These are phyloP conservation scores for Drosophila falleni DNA, from an alignment of 2,888 invertebrate genomes.

Conservation along the genomic window DNA sequence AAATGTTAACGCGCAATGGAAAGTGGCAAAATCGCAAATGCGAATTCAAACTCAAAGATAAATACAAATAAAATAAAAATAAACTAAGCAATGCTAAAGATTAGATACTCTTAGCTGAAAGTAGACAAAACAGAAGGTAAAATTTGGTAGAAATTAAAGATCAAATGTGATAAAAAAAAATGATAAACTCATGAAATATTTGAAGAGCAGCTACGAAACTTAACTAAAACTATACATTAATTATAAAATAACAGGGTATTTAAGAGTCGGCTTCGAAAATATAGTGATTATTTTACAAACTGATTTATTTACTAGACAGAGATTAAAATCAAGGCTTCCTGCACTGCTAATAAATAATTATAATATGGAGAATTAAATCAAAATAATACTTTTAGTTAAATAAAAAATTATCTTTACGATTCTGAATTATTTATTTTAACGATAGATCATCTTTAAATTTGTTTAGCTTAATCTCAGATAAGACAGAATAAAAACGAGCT, in stretches of 20 bases:
- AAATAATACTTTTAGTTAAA: background rate
- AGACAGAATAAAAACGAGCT: no score
- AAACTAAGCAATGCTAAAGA: background rate
- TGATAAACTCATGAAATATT: background rate
- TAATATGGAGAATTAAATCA: no score
- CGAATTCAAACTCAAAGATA: constrained; percentile 19
- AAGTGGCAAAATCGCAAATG: constrained; percentile 31
- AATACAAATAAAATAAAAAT: constrained; percentile 14
- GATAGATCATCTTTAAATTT: background rate
- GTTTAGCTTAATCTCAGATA: no score
- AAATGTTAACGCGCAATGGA: constrained; percentile 40
- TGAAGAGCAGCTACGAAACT: no score
- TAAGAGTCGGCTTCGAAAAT: no score
- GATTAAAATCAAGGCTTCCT: no score
- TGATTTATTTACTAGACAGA: no score
- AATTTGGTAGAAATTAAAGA: background rate
- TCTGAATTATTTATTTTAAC: background rate
- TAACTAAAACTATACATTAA: no score
- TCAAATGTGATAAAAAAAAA: background rate
- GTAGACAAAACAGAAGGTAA: background rate
- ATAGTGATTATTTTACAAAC: no score
- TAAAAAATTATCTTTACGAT: no score
- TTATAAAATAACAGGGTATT: no score
- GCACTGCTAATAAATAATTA: no score
- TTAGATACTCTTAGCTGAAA: constrained; percentile 4